Conservation (phyloP, 1,140 invertebrate genomes). For the Conus ventricosus region DNA sequence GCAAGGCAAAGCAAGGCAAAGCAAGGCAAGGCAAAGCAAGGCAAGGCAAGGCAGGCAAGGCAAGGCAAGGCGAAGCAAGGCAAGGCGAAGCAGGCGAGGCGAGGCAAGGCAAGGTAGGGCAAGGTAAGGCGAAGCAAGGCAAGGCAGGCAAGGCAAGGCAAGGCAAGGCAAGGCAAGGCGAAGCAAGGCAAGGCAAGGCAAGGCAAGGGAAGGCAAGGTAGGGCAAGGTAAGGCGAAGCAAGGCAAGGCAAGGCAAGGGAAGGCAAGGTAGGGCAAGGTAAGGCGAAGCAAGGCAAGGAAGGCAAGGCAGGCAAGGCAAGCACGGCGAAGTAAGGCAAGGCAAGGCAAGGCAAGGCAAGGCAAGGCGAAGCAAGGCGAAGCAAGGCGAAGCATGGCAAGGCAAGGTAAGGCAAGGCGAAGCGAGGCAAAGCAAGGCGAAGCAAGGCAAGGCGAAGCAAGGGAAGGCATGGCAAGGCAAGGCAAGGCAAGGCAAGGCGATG, state of each 20-base stretch:
- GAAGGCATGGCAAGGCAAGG: not conserved
- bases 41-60: slow-evolving; percentile 16
- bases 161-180: slow-evolving; percentile 8
- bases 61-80: not conserved
- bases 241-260: not conserved
- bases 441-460: not conserved
- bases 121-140: not conserved
- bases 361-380: not conserved
- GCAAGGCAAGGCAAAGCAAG: not conserved
- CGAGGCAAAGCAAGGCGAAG: not conserved
- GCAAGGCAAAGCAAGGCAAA: not conserved
- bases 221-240: not conserved
- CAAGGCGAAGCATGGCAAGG: not conserved
- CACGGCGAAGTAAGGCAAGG: not conserved
- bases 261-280: not conserved
- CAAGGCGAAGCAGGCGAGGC: not conserved
- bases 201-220: not conserved
- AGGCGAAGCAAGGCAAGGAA: not conserved
- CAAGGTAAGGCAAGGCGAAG: not conserved
- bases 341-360: not conserved
- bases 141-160: not conserved
- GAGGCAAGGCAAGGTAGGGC: not conserved
- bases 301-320: not conserved
- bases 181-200: not conserved
- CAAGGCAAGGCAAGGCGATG: not conserved